Conservation (phyloP, 2,888 invertebrate genomes). For the Ryuthela nishihirai region DNA sequence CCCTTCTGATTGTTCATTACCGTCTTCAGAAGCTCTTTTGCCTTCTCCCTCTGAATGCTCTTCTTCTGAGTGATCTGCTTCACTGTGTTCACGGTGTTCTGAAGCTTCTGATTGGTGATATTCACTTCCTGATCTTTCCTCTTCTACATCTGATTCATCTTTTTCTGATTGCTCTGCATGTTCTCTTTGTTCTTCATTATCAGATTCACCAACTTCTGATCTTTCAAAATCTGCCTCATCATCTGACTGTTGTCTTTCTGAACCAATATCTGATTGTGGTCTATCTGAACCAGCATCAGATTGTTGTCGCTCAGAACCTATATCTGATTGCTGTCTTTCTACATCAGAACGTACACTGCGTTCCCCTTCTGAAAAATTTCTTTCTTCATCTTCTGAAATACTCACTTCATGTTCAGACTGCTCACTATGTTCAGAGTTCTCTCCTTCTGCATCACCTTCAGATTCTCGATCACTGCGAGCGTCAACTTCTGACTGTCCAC, state of each 20-base stretch:
- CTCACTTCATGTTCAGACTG: slow-evolving; percentile 14
- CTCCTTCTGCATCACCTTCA: slow-evolving; percentile 5
- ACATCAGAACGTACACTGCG: neutral
- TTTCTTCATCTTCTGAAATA: slow-evolving; percentile 17
- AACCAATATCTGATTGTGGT: neutral
- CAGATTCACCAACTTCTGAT: slow-evolving; percentile 16
- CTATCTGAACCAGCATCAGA: slow-evolving; percentile 19
- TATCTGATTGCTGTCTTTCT: slow-evolving; percentile 13
- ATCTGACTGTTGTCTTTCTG: slow-evolving; percentile 4
- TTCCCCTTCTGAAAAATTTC: too few relatives aligned
- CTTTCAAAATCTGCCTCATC: too few relatives aligned
- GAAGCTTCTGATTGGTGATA: neutral
- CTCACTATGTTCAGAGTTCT: slow-evolving; percentile 12
- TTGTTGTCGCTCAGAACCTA: slow-evolving; percentile 6
- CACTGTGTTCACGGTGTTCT: neutral
- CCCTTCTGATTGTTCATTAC: slow-evolving; percentile 14
- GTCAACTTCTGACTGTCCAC: slow-evolving; percentile 5
- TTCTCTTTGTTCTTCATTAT: slow-evolving; percentile 11
- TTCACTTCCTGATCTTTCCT: neutral
- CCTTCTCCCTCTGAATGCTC: neutral
- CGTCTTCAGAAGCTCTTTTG: slow-evolving; percentile 13
- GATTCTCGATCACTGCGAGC: slow-evolving; percentile 20
- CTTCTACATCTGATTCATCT: neutral
- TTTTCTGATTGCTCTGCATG: neutral
- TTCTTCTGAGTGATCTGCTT: neutral